Evolutionary conservation across 2,888 invertebrate species (phyloP).

Genomic region (Cephus rjabovi): DNA sequence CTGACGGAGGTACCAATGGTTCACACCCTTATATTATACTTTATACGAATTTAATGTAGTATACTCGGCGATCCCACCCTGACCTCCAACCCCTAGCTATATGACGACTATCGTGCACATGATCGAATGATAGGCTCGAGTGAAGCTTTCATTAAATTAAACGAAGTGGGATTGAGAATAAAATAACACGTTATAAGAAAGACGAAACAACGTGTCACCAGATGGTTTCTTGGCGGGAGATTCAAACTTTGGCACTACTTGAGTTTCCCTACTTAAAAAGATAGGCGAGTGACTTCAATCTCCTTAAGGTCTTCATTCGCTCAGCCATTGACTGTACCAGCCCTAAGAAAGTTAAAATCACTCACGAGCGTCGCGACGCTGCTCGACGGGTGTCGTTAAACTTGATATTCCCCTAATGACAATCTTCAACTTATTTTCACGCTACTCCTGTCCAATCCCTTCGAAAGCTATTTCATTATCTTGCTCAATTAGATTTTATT

Average conservation of each 20-base stretch:
- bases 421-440: background rate
- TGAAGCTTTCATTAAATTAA: background rate
- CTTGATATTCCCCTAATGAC: background rate
- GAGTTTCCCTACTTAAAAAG: background rate
- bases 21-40: background rate
- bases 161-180: background rate
- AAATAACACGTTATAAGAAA: background rate
- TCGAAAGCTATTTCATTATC: background rate
- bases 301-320: background rate
- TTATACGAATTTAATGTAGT: background rate
- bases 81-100: slow-evolving; percentile 36
- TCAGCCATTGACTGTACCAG: too few relatives aligned
- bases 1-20: background rate
- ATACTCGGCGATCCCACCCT: slow-evolving; percentile 30
- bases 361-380: background rate
- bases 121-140: background rate
- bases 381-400: background rate
- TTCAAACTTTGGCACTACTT: background rate
- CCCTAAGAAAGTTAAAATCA: background rate
- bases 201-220: background rate
- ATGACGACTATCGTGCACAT: slow-evolving; percentile 1
- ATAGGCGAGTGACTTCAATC: background rate
- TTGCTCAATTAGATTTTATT: background rate
- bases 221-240: background rate
- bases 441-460: background rate